Base-by-base conservation (phyloP, 2,113 vertebrate species). In the Apistogramma diplotaenia region DNA sequence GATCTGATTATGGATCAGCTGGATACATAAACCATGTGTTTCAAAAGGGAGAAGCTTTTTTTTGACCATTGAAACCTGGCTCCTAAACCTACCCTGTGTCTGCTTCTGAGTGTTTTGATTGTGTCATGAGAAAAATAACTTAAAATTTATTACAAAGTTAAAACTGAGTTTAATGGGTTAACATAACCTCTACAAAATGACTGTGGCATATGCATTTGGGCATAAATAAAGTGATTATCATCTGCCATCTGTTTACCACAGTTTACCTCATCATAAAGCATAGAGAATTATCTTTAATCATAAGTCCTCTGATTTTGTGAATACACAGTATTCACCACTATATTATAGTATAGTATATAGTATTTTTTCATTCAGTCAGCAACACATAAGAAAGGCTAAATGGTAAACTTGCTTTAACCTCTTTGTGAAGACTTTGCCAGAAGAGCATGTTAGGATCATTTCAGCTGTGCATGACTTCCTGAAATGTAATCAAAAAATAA, bases 401-500 rank as follows among this genome's bases (percentile, higher is more conserved):
- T n/a, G 18, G 35, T 81, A 16, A 71, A 51, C 59, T 0, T 9
- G 27, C 72, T 73, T 74, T 57, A 49, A 67, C 25, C 2, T 23
- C 21, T 10, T 81, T 73, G 33, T 59, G 79, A 71, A 80, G 61
- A 82, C 79, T 73, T 88, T 86, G 59, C 91, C 91, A 92, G 82
- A 87, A 93, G 91, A 89, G 80, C 88, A 87, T 74, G 87, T 87
- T 86, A 87, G 73, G 91, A 86, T 88, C 76, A 61, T 83, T 87
- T 56, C 49, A 73, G 49, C 58, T 53, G 33, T 56, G 21, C 19
- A 29, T 74, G 49, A 80, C 49, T 46, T 51, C 43, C 10, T 51
- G 49, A 67, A 75, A 67, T 8, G 4, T 60, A 33, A 29, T 51
- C 23, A 54, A 13, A 78, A 83, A 82, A 37, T 54, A 75, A 70